Evolutionary conservation across 2,888 invertebrate species (phyloP), one percentile per base, ranked within the genome.

Genomic region (Pharmacophagus antenor): DNA sequence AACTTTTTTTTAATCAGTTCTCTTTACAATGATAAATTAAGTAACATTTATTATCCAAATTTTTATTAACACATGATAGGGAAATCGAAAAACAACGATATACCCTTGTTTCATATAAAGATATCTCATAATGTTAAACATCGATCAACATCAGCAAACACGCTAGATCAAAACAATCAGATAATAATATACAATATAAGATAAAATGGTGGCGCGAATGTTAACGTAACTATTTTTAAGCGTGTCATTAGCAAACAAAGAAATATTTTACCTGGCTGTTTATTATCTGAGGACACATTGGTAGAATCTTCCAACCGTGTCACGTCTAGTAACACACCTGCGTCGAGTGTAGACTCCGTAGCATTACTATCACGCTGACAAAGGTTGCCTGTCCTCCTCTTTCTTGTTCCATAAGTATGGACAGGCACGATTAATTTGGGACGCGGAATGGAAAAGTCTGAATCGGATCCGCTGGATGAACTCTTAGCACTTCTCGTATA

Each of bases 341-440:
- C 82, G 64, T 88, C 87, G 58, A 88, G 67, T 41, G 88, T 83
- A 7, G 82, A 77, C 65, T 88, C 88, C 6, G 89, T 89, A 3
- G 89, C 90, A 57, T 76, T 87, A 65, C 89, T 89, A 47, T 91
- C 90, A 27, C 86, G 80, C 49, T 89, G 91, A 69, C 87, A 85
- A 51, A 94, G 91, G 82, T 96, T 96, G 10, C 97, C 97, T 44
- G 96, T 96, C 68, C 96, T 92, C 64, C 96, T 91, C 74, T 95
- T 94, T 66, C 96, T 92, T 63, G 94, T 92, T 58, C 96, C 96
- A 76, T 96, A 96, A 23, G 96, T 96, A 87, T 97, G 96, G 63
- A 96, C 95, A 57, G 97, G 96, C 67, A 96, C 96, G 76, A 97
- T 96, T 69, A 97, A 92, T 74, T 96, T 94, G 31, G 97, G 96